These are phyloP conservation scores for Nanorana parkeri DNA, from an alignment of 2,113 vertebrate genomes.

Conservation along the genomic window DNA sequence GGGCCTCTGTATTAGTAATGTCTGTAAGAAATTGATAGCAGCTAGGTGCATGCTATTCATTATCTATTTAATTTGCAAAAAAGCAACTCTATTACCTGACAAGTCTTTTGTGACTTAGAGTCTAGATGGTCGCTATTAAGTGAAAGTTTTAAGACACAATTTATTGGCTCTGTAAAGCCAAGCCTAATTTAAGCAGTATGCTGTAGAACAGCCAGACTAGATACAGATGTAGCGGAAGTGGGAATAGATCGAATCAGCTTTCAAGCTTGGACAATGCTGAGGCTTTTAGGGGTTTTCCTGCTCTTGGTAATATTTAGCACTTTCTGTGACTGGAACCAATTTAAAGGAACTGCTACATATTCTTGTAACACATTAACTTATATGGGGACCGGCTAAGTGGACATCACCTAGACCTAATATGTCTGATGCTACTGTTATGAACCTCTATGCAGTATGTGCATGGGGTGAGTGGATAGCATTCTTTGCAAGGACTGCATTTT, in stretches of 20 bases:
- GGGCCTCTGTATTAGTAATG: too few species aligned
- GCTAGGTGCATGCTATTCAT: too few species aligned
- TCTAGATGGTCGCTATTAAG: constrained; percentile 5
- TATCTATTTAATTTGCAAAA: too few species aligned
- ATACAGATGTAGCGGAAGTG: not conserved
- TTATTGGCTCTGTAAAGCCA: not conserved
- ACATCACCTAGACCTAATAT: not conserved
- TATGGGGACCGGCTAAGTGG: not conserved
- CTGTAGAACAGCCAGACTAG: not conserved
- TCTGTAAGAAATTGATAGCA: too few species aligned
- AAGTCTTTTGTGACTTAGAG: too few species aligned
- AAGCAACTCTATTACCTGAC: too few species aligned
- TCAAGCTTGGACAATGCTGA: not conserved
- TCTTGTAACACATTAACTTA: not conserved
- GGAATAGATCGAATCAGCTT: constrained; percentile 15
- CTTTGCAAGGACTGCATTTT: too few species aligned
- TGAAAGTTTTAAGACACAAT: constrained; percentile 8
- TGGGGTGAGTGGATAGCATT: too few species aligned
- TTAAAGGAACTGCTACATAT: not conserved
- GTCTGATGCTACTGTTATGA: too few species aligned
- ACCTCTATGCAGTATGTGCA: too few species aligned
- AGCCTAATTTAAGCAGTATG: constrained; percentile 19
- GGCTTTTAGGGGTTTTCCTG: constrained; percentile 4
- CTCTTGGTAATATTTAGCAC: not conserved
- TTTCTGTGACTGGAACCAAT: constrained; percentile 6